A percentile compares a stretch with the other conserved stretches of the same genome.
Evolutionary conservation across 2,888 invertebrate genomes (phyloP).

Genomic region (Caradrina kadenii): DNA sequence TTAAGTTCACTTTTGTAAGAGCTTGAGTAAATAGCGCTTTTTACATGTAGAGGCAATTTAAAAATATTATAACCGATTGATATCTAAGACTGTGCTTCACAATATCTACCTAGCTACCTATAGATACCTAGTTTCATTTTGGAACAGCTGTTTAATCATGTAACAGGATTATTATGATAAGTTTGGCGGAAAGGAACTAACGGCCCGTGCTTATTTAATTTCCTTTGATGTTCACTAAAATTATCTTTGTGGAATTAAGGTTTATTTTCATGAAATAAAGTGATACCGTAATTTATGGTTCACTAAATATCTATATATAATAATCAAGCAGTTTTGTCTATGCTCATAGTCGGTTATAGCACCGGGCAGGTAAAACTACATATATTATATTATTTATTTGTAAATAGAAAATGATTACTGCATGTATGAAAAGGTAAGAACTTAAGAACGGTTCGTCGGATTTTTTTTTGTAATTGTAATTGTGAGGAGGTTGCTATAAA

Average conservation of each 20-base stretch:
- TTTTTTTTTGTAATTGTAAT: too few species aligned
- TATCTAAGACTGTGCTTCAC: too few species aligned
- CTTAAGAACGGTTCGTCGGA: too few species aligned
- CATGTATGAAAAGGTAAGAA: too few species aligned
- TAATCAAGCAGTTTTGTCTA: background rate
- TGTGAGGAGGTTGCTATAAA: too few species aligned
- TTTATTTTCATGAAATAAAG: background rate
- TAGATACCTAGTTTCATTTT: background rate
- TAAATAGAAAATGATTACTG: too few species aligned
- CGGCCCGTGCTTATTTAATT: slow-evolving; percentile 8
- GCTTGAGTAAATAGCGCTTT: too few species aligned
- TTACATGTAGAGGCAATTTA: too few species aligned
- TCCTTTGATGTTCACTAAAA: slow-evolving; percentile 13
- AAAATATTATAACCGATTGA: too few species aligned
- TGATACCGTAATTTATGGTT: background rate
- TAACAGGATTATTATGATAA: background rate
- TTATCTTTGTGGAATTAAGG: background rate
- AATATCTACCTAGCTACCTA: too few species aligned
- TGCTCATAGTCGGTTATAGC: background rate
- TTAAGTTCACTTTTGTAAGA: too few species aligned
- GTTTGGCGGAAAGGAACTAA: background rate
- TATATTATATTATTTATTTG: too few species aligned
- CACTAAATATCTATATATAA: background rate
- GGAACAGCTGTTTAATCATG: background rate
- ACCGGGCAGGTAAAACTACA: background rate